Conservation (phyloP, 2,888 invertebrate species). For the Morpho achilles region DNA sequence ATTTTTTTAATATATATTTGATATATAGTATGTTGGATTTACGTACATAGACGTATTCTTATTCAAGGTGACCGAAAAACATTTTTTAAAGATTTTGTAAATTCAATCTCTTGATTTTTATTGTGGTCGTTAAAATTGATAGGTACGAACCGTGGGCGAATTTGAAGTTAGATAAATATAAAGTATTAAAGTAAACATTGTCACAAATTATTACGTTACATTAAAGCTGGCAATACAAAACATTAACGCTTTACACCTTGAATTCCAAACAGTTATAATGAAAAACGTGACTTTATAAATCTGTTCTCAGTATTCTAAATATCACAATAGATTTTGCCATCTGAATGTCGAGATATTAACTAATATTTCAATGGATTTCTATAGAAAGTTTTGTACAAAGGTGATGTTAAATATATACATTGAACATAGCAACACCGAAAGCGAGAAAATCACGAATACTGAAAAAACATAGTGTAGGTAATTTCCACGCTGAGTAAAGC, state of each 20-base stretch:
- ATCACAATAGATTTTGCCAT: slow-evolving; percentile 9
- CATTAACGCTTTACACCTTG: background rate
- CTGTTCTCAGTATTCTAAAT: slow-evolving; percentile 2
- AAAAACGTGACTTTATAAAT: slow-evolving; percentile 11
- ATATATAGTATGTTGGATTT: too few relatives aligned
- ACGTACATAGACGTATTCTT: too few relatives aligned
- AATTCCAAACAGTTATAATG: background rate
- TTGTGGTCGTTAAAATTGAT: too few relatives aligned
- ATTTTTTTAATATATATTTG: too few relatives aligned
- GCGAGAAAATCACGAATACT: background rate
- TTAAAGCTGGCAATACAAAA: background rate
- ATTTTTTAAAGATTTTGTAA: too few relatives aligned
- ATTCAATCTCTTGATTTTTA: too few relatives aligned
- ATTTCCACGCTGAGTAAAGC: slow-evolving; percentile 4
- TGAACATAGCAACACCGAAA: slow-evolving; percentile 9
- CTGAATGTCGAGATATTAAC: too few relatives aligned
- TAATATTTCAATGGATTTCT: background rate
- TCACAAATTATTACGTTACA: too few relatives aligned
- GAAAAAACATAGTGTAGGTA: slow-evolving; percentile 6
- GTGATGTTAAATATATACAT: slow-evolving; percentile 12
- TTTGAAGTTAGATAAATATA: too few relatives aligned
- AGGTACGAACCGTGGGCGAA: too few relatives aligned
- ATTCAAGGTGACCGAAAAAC: too few relatives aligned
- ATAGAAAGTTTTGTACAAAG: slow-evolving; percentile 2
- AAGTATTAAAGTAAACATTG: too few relatives aligned